Base-by-base conservation (phyloP, 37 sponge, comb jelly and placozoan species). In the Dysidea cf. avara region DNA sequence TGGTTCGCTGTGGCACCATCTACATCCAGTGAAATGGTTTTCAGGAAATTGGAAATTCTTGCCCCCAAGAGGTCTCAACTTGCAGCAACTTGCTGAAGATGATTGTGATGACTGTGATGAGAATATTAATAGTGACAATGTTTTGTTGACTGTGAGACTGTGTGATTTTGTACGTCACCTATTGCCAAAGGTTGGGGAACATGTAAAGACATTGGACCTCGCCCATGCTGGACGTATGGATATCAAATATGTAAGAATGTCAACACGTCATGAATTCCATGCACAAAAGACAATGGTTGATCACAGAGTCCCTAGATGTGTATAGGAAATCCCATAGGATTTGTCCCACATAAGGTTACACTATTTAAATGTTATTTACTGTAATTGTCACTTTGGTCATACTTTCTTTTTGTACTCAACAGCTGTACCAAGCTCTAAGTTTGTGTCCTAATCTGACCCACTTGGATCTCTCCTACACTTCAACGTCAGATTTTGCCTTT, bases 1-100 rank as follows among this genome's bases (percentile, higher is more conserved):
- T 49, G 76, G 75, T 43, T 43, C 50, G 22, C 70, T 89, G n/a
- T 89, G 89, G 89, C 61, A 58, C 5, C 80, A 78, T 37, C 63
- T 89, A 2, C 89, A 89, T 68, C 89, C 89, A n/a, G 68, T 89
- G 22, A 74, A 80, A 64, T 89, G 89, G 89, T 61, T 73, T 43
- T 17, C 39, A 7, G 89, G 76, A 0, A 51, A 66, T 56, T 47
- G 61, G 71, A 63, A 71, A 57, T 82, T 87, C 77, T 64, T 32
- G 31, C 71, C 50, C 9, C 71, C 56, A 17, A 25, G 39, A 38
- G 61, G 16, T 21, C 2, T 3, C 2, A 21, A 7, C 17, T n/a
- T 12, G 30, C 22, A 16, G 4, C n/a, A 61, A 4, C 16, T 16
- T 3, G 61, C 20, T 18, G 21, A 32, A 3, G 58, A 56, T 20